Percentiles rank a stretch among this genome's conserved stretches.
phyloP scores from a whole-genome alignment of 2,113 vertebrate genomes.

The western clawed frog (Xenopus tropicalis) region DNA sequence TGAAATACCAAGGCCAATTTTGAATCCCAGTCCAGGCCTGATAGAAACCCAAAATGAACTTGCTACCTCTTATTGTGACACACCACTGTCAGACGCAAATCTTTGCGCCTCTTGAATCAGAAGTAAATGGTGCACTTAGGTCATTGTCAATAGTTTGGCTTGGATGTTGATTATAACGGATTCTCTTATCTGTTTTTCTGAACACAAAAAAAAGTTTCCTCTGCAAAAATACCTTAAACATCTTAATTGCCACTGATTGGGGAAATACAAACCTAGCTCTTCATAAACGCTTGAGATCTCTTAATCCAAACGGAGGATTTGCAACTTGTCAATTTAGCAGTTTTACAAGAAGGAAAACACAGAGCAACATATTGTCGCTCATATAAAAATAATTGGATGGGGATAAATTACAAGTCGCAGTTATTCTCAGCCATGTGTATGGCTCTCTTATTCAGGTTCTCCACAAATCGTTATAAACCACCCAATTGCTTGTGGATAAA shows the following conservation, averaged over 20 bases:
- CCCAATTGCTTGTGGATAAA: not conserved
- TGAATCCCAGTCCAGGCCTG: too few relatives aligned
- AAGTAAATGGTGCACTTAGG: too few relatives aligned
- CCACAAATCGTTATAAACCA: slow-evolving; percentile 4
- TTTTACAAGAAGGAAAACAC: slow-evolving; percentile 27
- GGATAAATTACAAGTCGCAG: slow-evolving; percentile 8
- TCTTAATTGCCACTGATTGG: slow-evolving; percentile 21
- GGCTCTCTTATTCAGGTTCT: not conserved
- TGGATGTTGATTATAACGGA: too few relatives aligned
- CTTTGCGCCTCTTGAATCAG: too few relatives aligned
- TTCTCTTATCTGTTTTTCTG: too few relatives aligned
- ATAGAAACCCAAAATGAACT: too few relatives aligned
- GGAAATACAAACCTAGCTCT: slow-evolving; percentile 30
- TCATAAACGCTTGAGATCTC: slow-evolving; percentile 29
- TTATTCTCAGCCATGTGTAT: not conserved
- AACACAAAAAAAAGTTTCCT: too few relatives aligned
- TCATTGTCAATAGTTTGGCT: too few relatives aligned
- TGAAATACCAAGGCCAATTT: too few relatives aligned
- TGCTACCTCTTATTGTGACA: too few relatives aligned
- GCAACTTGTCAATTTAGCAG: slow-evolving; percentile 33
- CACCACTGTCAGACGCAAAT: too few relatives aligned
- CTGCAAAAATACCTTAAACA: not conserved
- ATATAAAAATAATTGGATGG: slow-evolving; percentile 33
- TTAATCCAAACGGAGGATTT: slow-evolving; percentile 21
- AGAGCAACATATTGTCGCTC: slow-evolving; percentile 3